Percentiles rank a stretch among this genome's conserved stretches.
Conservation (phyloP, 2,113 vertebrate species). For the Sclerurus mexicanus region DNA sequence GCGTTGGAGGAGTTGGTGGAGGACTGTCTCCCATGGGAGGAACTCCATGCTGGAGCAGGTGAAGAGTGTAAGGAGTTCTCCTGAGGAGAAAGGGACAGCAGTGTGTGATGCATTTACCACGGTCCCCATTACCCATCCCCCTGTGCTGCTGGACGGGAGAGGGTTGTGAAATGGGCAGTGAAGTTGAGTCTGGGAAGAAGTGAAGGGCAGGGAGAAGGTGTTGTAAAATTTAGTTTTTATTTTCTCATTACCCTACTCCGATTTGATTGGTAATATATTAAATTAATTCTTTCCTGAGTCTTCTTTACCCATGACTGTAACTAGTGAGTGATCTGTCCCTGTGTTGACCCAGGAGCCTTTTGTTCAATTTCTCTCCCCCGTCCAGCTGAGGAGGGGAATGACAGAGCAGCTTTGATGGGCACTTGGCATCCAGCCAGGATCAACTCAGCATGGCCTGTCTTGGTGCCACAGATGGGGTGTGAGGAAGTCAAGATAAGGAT, state of each 20-base stretch:
- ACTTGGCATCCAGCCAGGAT: not conserved
- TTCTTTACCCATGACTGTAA: fast-evolving
- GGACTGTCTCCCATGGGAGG: not conserved
- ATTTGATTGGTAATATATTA: not conserved
- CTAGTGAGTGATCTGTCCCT: not conserved
- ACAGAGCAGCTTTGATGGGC: not conserved
- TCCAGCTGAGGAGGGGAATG: not conserved
- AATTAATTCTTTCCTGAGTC: not conserved
- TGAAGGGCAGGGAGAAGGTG: not conserved
- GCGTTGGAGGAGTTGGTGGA: not conserved
- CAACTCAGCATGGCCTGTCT: not conserved
- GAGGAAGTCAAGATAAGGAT: not conserved
- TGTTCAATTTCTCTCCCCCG: not conserved
- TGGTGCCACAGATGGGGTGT: not conserved
- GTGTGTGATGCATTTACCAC: fast-evolving
- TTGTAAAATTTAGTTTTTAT: not conserved
- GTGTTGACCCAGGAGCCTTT: not conserved
- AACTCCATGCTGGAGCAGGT: not conserved
- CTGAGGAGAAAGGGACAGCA: not conserved
- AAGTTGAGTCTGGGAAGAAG: not conserved
- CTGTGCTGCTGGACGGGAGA: fast-evolving
- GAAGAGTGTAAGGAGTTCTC: not conserved
- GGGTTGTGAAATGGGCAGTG: not conserved
- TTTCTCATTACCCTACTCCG: not conserved
- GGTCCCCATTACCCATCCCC: not conserved